phyloP scores from a whole-genome alignment of 2,113 vertebrate genomes.

The Pseudopodoces humilis region DNA sequence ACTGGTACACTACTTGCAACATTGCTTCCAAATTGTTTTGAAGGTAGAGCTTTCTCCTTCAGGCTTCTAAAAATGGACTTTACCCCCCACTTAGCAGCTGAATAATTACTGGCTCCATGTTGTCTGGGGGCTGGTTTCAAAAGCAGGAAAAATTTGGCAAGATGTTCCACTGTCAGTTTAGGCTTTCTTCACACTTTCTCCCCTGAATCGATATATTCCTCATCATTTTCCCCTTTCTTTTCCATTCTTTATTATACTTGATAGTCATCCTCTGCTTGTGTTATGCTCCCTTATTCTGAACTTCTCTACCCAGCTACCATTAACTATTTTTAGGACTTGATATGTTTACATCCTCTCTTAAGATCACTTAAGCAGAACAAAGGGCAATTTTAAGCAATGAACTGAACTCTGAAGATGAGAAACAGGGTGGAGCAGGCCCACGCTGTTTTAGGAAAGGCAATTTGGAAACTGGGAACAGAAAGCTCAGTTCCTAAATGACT shows the following conservation, averaged over 20 bases:
- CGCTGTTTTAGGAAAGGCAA: neutral
- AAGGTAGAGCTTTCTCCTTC: neutral
- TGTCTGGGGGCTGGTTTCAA: neutral
- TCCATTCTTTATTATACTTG: neutral
- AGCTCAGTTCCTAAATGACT: neutral
- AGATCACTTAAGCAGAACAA: neutral
- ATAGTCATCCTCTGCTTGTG: neutral
- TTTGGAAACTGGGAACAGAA: neutral
- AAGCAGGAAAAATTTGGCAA: neutral
- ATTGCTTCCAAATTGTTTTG: neutral
- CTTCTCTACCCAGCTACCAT: neutral
- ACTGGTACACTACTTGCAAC: neutral
- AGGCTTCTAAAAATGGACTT: neutral
- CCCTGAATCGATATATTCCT: neutral
- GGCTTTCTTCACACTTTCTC: neutral
- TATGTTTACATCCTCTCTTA: neutral
- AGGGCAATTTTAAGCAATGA: neutral
- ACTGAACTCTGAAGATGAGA: neutral
- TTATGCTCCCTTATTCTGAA: neutral
- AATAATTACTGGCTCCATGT: slow-evolving; percentile 9
- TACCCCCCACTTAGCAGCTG: neutral
- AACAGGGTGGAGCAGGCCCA: neutral
- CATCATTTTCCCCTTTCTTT: neutral
- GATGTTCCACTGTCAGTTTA: neutral
- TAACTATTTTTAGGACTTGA: neutral